These are phyloP conservation scores for Pygoscelis antarcticus DNA, from an alignment of 2,113 vertebrate species.

Conservation along the genomic window DNA sequence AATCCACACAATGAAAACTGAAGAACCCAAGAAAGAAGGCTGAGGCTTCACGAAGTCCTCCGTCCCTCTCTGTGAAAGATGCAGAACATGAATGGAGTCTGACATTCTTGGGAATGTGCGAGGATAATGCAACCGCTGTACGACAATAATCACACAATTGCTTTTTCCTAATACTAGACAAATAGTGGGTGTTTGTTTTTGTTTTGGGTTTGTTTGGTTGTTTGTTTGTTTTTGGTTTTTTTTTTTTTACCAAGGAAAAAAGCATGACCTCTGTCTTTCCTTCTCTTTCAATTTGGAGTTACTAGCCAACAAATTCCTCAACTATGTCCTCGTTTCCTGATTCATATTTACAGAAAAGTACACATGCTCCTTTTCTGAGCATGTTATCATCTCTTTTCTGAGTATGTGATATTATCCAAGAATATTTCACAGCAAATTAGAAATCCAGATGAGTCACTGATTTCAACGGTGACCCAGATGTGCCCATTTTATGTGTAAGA, in stretches of 20 bases:
- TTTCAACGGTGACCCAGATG: neutral
- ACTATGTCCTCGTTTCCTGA: conserved; percentile 3
- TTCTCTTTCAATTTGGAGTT: neutral
- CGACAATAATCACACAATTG: accelerated
- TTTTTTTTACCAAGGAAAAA: neutral
- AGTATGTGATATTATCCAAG: neutral
- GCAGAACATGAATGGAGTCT: neutral
- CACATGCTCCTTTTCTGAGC: neutral
- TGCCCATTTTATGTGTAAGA: neutral
- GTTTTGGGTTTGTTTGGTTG: too few relatives aligned
- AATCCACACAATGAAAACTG: neutral
- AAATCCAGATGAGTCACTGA: conserved; percentile 6
- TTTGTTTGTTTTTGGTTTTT: too few relatives aligned
- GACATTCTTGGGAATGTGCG: neutral
- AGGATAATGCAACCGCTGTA: neutral
- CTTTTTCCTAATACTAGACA: neutral
- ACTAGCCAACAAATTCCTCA: neutral
- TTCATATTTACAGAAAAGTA: neutral
- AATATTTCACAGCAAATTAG: neutral
- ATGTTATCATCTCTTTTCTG: neutral
- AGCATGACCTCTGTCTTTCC: neutral
- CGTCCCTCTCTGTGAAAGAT: neutral
- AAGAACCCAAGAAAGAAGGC: neutral
- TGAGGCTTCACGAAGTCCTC: neutral
- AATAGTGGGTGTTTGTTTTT: too few relatives aligned